Conservation (phyloP, 64 coral and sea anemone species). For the Catalaphyllia jardinei region DNA sequence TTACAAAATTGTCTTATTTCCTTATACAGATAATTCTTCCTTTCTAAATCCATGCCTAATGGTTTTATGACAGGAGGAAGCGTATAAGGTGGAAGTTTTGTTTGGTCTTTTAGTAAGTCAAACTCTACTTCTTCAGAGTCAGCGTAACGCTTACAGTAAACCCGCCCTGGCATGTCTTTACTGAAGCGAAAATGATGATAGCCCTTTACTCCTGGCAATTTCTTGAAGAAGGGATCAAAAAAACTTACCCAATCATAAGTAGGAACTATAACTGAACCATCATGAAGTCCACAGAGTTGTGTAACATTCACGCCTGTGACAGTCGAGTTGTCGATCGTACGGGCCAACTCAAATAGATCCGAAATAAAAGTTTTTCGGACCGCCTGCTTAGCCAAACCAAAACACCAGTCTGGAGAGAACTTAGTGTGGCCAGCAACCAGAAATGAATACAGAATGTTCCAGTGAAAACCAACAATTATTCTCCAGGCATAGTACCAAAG, state of each 20-base stretch:
- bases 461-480: slow-evolving; percentile 11
- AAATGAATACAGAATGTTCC: background rate
- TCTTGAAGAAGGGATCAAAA: too few species aligned
- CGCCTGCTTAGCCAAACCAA: too few species aligned
- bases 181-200: too few species aligned
- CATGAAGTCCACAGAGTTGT: slow-evolving; percentile 52
- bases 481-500: slow-evolving; percentile 5
- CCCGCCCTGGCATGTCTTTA: slow-evolving; percentile 4
- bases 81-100: slow-evolving; percentile 13
- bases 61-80: slow-evolving; percentile 30
- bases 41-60: background rate
- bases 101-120: too few species aligned
- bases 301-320: slow-evolving; percentile 30
- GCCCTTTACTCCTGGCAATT: too few species aligned
- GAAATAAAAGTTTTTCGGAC: too few species aligned
- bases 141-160: background rate
- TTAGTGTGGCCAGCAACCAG: background rate
- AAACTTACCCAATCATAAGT: too few species aligned
- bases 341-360: slow-evolving; percentile 25
- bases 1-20: slow-evolving; percentile 45
- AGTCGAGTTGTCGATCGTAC: slow-evolving; percentile 13
- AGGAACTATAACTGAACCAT: background rate
- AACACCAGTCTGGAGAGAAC: background rate
- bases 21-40: slow-evolving; percentile 25
- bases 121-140: too few species aligned